phyloP scores from a whole-genome alignment of 2,797 vertebrate genomes.

The Crypturellus tataupa region DNA sequence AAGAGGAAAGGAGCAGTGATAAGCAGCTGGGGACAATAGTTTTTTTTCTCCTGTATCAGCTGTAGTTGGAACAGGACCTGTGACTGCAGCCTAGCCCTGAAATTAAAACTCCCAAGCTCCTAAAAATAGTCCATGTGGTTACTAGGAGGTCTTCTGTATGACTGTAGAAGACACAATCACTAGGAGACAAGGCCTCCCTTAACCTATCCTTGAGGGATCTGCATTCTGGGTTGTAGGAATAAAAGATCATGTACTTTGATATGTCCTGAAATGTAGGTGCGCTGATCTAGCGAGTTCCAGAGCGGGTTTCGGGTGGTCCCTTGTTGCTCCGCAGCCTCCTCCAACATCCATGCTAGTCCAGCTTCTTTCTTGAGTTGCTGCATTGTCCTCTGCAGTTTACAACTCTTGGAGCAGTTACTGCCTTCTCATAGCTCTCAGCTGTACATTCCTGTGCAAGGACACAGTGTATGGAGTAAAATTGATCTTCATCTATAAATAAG shows the following conservation, averaged over 20 bases:
- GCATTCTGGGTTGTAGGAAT: not conserved
- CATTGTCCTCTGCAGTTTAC: not conserved
- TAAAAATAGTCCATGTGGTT: slow-evolving; percentile 1
- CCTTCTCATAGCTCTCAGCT: not conserved
- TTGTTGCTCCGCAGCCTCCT: not conserved
- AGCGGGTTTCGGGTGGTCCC: not conserved
- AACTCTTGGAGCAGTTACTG: not conserved
- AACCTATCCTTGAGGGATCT: not conserved
- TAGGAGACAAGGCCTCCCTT: not conserved
- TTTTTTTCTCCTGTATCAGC: not conserved
- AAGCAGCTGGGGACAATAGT: not conserved
- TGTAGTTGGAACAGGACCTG: not conserved
- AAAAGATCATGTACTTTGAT: not conserved
- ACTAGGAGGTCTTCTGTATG: not conserved
- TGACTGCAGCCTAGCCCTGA: not conserved
- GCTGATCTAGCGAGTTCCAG: not conserved
- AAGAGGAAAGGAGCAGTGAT: not conserved
- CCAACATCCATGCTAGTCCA: not conserved
- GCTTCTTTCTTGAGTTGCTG: not conserved
- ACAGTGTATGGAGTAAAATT: not conserved
- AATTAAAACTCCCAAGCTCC: not conserved
- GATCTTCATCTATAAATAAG: slow-evolving; percentile 2
- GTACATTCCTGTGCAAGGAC: slow-evolving; percentile 34
- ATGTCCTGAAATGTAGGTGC: not conserved
- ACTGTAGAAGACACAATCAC: not conserved